Evolutionary conservation across 1,140 invertebrate species (phyloP), one percentile per base, ranked within the genome.

Genomic region (Eumeta japonica): DNA sequence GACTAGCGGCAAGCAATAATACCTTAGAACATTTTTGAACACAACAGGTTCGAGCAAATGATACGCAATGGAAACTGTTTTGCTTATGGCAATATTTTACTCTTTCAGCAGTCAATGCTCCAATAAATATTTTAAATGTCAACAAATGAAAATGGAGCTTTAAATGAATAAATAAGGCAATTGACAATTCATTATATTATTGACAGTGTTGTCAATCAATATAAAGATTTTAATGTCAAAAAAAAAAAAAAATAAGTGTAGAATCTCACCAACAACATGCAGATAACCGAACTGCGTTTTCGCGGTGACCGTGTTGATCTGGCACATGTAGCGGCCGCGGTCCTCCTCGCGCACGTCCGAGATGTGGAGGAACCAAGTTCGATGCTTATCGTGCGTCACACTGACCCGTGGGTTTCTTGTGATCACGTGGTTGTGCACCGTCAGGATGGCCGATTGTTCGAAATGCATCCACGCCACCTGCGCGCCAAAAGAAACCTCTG

Each of bases 391-490:
- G 65, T 93, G 90, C 18, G 89, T 88, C 24, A 94, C 90, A 60
- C 85, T 88, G 56, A 96, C 92, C 45, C 93, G 82, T 15, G 90
- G 89, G 77, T 95, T 94, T 41, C 90, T 80, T 13, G 92, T 94
- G 52, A 94, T 94, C 52, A 94, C 90, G 71, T 93, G 89, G 70
- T 87, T 90, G 64, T 94, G 90, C 14, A 95, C 90, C 11, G 92
- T 92, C 52, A 95, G 76, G 52, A 94, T 94, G 18, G 93, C 89
- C 19, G 91, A 92, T 64, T 93, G 92, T 61, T 96, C 92, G 64
- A 92, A 93, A 61, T 94, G 86, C 85, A 95, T 92, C 90, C 92
- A 94, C 38, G 92, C 92, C 35, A 94, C 89, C 91, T 94, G 77
- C 34, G 82, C 78, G n/a, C 5, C 20, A 24, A 24, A 24, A 50